Conservation (phyloP, 2,797 vertebrate genomes). For the Labeo calbasu region DNA sequence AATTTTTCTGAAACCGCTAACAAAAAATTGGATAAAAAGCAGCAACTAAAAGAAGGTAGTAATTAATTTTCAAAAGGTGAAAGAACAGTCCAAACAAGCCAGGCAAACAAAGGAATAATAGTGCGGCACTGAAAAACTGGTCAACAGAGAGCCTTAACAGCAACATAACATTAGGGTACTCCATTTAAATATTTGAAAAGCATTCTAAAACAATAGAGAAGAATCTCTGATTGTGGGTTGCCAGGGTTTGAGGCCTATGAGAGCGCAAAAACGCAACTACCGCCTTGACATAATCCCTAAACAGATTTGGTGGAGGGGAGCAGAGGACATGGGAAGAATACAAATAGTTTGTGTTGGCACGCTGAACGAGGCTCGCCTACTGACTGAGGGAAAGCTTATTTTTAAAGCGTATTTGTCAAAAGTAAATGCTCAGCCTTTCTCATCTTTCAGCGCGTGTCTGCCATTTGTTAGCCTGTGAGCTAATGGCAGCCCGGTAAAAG, state of each 20-base stretch:
- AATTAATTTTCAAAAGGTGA: background rate
- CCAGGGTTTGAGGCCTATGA: slow-evolving; percentile 33
- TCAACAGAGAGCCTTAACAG: slow-evolving; percentile 58
- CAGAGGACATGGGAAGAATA: slow-evolving; percentile 28
- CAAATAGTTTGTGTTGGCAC: slow-evolving; percentile 36
- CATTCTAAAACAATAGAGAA: slow-evolving; percentile 46
- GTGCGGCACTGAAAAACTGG: background rate
- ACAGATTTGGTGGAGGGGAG: slow-evolving; percentile 36
- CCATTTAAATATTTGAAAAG: slow-evolving; percentile 72
- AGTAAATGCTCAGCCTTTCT: slow-evolving; percentile 20
- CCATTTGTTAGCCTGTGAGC: slow-evolving; percentile 29
- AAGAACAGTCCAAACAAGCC: slow-evolving; percentile 7
- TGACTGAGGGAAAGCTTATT: slow-evolving; percentile 24
- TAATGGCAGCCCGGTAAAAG: slow-evolving; percentile 25
- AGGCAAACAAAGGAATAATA: slow-evolving; percentile 24
- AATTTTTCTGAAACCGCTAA: background rate
- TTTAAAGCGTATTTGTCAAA: slow-evolving; percentile 38
- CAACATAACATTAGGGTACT: slow-evolving; percentile 69
- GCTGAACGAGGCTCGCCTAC: background rate
- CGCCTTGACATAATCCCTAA: slow-evolving; percentile 36
- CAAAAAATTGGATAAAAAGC: background rate
- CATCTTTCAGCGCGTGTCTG: background rate
- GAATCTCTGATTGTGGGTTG: slow-evolving; percentile 38
- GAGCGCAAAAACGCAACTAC: slow-evolving; percentile 33
- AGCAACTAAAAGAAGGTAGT: background rate